Evolutionary conservation across 2,113 vertebrate species (phyloP), one percentile per base, ranked within the genome.

Genomic region (Phalacrocorax aristotelis): DNA sequence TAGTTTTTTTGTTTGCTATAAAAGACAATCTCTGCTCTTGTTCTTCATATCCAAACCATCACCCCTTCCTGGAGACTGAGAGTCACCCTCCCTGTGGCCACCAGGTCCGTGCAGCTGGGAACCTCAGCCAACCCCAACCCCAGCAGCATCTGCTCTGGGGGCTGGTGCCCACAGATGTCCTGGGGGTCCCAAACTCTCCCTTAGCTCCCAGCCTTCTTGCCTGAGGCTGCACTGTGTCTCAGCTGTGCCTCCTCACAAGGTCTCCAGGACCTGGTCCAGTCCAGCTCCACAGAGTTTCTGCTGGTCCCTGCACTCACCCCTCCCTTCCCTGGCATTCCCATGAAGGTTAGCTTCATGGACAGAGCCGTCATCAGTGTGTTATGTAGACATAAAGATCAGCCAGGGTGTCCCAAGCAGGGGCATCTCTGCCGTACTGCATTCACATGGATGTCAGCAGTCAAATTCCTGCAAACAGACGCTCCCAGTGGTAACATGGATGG

Each of bases 81-180:
- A 34, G 8, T 30, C 14, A 13, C 7, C 15, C 6, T 62, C 23
- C 30, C 64, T 9, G 3, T 49, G 49, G 44, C 54, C 42, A 77
- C 26, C 19, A 40, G 23, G 40, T 38, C 65, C 25, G 42, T 54
- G 29, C 11, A 69, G 25, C 36, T 25, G 23, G 25, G 66, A 49
- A 79, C 8, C 9, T 74, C 68, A 40, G 18, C 21, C 42, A 72
- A 13, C 46, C 38, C 65, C 42, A 49, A 40, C 4, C 14, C 17
- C 64, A 66, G 46, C 18, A 82, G 15, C 21, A 8, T 40, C 42
- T 65, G 15, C 38, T 83, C 29, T 49, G 14, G 8, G 58, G 27
- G 5, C 23, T 2, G 1, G 9, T 65, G 19, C 21, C 46, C 3
- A 1, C 5, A 2, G 7, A 23, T 5, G 16, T 81, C 15, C 21